These are phyloP conservation scores for Zaprionus ornatus DNA, from an alignment of 1,140 invertebrate species.

Conservation along the genomic window DNA sequence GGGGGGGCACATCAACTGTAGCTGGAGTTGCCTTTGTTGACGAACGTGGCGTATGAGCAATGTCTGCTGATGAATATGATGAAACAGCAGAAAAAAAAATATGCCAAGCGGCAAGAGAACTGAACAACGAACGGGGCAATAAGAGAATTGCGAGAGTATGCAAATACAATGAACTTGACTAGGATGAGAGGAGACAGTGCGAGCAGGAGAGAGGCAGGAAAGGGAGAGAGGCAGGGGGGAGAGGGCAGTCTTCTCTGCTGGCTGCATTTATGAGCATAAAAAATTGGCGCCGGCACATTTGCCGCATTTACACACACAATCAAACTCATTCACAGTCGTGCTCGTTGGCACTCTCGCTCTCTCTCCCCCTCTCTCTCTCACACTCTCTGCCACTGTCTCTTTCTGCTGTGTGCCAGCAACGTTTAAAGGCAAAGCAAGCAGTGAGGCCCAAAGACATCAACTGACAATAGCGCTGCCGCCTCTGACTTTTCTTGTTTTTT, in stretches of 20 bases:
- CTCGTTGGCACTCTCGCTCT: conserved; percentile 5
- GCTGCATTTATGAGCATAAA: conserved; percentile 79
- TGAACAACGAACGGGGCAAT: neutral
- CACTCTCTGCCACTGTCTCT: conserved; percentile 2
- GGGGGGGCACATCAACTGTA: conserved; percentile 49
- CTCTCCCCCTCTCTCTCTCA: conserved; percentile 3
- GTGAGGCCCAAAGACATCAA: conserved; percentile 54
- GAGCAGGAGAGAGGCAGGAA: neutral
- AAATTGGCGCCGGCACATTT: conserved; percentile 70
- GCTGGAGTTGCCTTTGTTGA: conserved; percentile 60
- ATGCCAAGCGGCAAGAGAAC: conserved; percentile 39
- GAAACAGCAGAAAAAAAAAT: conserved; percentile 78
- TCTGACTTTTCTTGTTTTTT: conserved; percentile 12
- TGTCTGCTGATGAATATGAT: conserved; percentile 80
- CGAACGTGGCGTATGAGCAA: conserved; percentile 79
- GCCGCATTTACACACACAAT: conserved; percentile 74
- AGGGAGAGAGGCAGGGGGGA: neutral
- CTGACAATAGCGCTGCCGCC: conserved; percentile 58
- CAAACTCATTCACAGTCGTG: conserved; percentile 36
- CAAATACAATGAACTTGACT: conserved; percentile 80
- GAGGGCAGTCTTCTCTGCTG: conserved; percentile 1
- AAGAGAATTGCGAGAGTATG: conserved; percentile 35
- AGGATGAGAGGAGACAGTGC: conserved; percentile 13
- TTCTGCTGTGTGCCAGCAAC: conserved; percentile 35
- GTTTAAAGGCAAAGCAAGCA: conserved; percentile 57